Evolutionary conservation across 53 echinoderm and acorn worm species (phyloP), one percentile per base, ranked within the genome.

Genomic region (Echinometra lucunter): DNA sequence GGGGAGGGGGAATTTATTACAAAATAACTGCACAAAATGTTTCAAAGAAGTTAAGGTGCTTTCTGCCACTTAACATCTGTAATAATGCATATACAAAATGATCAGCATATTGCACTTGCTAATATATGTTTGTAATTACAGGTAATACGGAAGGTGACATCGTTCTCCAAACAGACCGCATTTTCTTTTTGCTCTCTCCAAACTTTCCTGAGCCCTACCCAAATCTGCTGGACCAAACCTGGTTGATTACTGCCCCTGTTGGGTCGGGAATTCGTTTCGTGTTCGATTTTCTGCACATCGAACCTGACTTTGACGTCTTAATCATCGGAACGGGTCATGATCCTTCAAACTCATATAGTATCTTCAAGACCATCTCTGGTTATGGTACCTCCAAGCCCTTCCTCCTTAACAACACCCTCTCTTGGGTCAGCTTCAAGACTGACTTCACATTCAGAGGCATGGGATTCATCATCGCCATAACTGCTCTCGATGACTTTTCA

Each of bases 241-340:
- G 91, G 91, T 56, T 91, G 66, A 38, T 91, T 19, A 91, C 91
- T 23, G 91, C 91, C 40, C 91, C 91, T 1, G 58, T 25, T 11
- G 91, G 66, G 25, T 91, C 35, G 19, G 91, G 66, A 40, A 66
- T 19, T 57, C 13, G 44, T 34, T 7, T 91, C 56, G 42, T 23
- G 11, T 25, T 91, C 38, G 66, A 66, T 15, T 38, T 66, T 27
- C 53, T 91, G 6, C 32, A 30, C n/a, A 57, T 66, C 12, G 91
- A 91, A 38, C 66, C 37, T 17, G 32, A 38, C 19, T 91, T 91
- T 19, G 91, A 91, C 42, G 13, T 37, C 38, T 66, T 91, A 6
- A 19, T 58, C 19, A 44, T 91, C 42, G 91, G 91, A 37, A 23
- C 38, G 27, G 91, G 63, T 27, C 37, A 58, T 8, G 42, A 91